Conservation (phyloP, 2,888 invertebrate genomes). For the Steinernema hermaphroditum region DNA sequence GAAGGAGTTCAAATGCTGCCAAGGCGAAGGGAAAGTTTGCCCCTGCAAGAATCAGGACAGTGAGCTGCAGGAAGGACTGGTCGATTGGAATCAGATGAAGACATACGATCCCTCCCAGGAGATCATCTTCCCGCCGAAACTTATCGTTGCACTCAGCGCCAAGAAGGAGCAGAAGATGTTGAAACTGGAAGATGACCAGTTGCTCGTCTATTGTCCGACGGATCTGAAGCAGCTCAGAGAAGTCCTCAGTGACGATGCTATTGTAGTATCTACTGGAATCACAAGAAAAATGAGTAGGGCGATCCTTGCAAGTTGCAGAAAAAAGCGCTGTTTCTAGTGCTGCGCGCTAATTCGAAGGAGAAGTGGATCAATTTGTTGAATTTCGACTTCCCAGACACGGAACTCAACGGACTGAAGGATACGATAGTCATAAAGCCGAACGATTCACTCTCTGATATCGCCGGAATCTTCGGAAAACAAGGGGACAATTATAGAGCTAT, state of each 20-base stretch:
- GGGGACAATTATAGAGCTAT: background rate
- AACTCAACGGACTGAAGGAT: slow-evolving; percentile 63
- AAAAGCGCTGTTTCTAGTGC: slow-evolving; percentile 67
- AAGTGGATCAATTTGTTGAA: slow-evolving; percentile 70
- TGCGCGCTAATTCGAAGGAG: slow-evolving; percentile 84
- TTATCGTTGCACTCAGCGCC: slow-evolving; percentile 71
- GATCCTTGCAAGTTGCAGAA: background rate
- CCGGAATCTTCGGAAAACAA: background rate
- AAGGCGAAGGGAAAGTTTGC: slow-evolving; percentile 28
- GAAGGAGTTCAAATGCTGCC: slow-evolving; percentile 35
- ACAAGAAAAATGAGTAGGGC: slow-evolving; percentile 5
- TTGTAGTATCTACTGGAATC: slow-evolving; percentile 18
- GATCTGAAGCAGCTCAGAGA: background rate
- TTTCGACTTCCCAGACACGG: background rate
- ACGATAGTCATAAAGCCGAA: background rate
- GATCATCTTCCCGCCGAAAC: slow-evolving; percentile 85
- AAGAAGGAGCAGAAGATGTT: slow-evolving; percentile 40
- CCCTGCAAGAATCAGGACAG: slow-evolving; percentile 30
- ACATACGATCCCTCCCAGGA: slow-evolving; percentile 79
- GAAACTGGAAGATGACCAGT: slow-evolving; percentile 36
- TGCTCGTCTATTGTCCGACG: background rate
- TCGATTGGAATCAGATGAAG: slow-evolving; percentile 36
- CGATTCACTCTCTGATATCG: background rate
- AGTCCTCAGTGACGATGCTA: background rate
- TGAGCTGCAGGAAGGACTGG: slow-evolving; percentile 13